These are phyloP conservation scores for Sturmia bella DNA, from an alignment of 2,888 invertebrate genomes.

Conservation along the genomic window DNA sequence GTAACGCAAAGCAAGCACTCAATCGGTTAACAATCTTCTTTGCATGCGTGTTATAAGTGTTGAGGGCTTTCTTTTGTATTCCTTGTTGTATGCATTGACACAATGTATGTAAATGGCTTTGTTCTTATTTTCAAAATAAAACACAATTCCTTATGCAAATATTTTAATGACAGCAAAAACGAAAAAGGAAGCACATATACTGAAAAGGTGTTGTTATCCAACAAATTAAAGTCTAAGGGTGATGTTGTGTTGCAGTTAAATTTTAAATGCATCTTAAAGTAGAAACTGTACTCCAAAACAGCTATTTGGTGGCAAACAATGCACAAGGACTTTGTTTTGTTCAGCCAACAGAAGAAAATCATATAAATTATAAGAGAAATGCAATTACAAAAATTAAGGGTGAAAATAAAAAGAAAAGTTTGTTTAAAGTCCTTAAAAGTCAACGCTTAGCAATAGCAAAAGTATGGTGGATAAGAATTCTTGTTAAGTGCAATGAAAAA, in stretches of 20 bases:
- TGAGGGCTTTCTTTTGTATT: too few relatives aligned
- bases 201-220: slow-evolving; percentile 46
- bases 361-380: neutral
- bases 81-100: too few relatives aligned
- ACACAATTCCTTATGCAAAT: slow-evolving; percentile 5
- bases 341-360: slow-evolving; percentile 2
- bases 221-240: slow-evolving; percentile 31
- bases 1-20: neutral
- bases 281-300: slow-evolving; percentile 11
- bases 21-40: slow-evolving; percentile 7
- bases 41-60: neutral
- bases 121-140: slow-evolving; percentile 16
- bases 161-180: neutral
- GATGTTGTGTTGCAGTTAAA: slow-evolving; percentile 14
- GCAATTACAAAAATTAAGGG: slow-evolving; percentile 10
- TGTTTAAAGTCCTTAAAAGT: neutral
- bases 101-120: neutral
- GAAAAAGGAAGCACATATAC: slow-evolving; percentile 13
- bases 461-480: neutral
- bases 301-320: slow-evolving; percentile 41
- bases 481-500: too few relatives aligned
- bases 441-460: neutral
- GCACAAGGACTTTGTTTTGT: slow-evolving; percentile 19
- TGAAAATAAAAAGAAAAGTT: neutral
- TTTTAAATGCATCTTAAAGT: slow-evolving; percentile 4